phyloP scores from a whole-genome alignment of 1,140 invertebrate species.

The Brachionus rubens region DNA sequence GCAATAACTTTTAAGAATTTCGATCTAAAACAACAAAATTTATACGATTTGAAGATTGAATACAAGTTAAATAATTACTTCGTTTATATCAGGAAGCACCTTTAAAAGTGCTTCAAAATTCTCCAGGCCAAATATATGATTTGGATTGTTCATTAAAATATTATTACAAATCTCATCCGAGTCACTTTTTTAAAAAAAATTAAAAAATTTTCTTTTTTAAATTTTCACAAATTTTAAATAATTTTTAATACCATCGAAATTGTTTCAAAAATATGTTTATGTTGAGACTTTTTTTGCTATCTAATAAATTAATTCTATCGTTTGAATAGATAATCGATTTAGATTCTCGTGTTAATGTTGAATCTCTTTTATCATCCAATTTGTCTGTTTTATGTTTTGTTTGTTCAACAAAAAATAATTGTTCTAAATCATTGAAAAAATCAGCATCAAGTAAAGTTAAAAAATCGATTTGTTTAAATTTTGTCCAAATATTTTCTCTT shows the following conservation, averaged over 20 bases:
- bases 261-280: slow-evolving; percentile 38
- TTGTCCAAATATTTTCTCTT: slow-evolving; percentile 26
- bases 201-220: not conserved
- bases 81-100: slow-evolving; percentile 24
- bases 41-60: not conserved
- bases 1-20: slow-evolving; percentile 27
- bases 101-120: slow-evolving; percentile 37
- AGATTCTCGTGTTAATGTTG: slow-evolving; percentile 12
- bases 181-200: not conserved
- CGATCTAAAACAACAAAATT: not conserved
- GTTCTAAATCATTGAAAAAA: slow-evolving; percentile 6
- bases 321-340: not conserved
- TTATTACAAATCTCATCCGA: slow-evolving; percentile 14
- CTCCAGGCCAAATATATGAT: not conserved
- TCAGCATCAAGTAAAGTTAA: not conserved
- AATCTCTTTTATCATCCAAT: slow-evolving; percentile 18
- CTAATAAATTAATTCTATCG: slow-evolving; percentile 31
- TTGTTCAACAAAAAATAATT: not conserved
- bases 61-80: not conserved
- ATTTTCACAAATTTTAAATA: not conserved
- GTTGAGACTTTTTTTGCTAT: slow-evolving; percentile 31
- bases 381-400: not conserved
- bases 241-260: slow-evolving; percentile 17
- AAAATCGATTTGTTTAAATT: not conserved
- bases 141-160: not conserved